These are phyloP conservation scores for Eucidaris tribuloides DNA, from an alignment of 35 echinoderm and acorn worm genomes.

Conservation along the genomic window DNA sequence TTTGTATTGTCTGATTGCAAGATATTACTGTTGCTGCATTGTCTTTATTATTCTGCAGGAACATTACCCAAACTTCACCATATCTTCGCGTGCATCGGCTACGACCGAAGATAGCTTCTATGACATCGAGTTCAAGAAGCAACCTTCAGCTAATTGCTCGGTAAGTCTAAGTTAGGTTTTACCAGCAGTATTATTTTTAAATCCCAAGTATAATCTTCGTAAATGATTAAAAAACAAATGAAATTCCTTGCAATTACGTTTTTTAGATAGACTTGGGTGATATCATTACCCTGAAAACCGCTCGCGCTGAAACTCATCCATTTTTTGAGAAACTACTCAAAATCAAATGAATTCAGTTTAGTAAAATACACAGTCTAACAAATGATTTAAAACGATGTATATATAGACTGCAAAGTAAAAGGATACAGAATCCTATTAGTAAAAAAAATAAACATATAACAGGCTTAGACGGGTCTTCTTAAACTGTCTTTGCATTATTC, in stretches of 20 bases:
- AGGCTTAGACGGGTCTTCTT: too few relatives aligned
- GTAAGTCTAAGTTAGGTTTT: too few relatives aligned
- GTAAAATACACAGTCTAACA: too few relatives aligned
- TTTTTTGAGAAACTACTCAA: neutral
- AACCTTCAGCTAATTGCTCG: neutral
- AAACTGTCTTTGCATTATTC: too few relatives aligned
- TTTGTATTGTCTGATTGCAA: too few relatives aligned
- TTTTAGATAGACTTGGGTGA: neutral
- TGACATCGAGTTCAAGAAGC: neutral
- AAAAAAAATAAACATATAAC: too few relatives aligned
- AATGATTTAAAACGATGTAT: too few relatives aligned
- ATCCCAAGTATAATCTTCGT: neutral
- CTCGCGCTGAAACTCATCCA: neutral
- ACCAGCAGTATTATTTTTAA: too few relatives aligned
- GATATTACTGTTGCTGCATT: too few relatives aligned
- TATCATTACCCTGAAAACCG: neutral
- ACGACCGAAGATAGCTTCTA: neutral
- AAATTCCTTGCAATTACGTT: neutral
- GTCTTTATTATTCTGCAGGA: neutral
- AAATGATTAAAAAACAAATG: neutral
- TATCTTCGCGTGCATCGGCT: slow-evolving; percentile 5
- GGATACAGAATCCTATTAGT: too few relatives aligned
- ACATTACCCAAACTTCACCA: neutral
- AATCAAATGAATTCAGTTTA: neutral
- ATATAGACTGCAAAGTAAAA: too few relatives aligned